These are phyloP conservation scores for Mesocricetus auratus DNA, from an alignment of 2,113 vertebrate genomes.

Conservation along the genomic window DNA sequence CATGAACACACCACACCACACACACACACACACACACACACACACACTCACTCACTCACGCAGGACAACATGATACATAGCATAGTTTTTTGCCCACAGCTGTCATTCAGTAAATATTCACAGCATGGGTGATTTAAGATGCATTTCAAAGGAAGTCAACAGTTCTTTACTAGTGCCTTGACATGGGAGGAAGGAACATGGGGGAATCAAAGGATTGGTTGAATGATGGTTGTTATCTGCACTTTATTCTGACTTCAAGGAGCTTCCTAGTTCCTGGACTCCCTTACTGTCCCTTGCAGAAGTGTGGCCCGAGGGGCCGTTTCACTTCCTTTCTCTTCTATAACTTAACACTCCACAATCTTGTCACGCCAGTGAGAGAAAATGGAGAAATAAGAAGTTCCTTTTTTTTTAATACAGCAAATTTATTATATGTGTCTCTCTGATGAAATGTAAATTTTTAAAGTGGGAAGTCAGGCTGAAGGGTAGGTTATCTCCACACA, in stretches of 20 bases:
- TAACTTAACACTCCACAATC: background rate
- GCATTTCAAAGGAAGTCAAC: slow-evolving; percentile 26
- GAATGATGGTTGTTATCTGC: background rate
- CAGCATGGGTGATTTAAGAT: slow-evolving; percentile 26
- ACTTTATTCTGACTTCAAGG: background rate
- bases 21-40: too few species aligned
- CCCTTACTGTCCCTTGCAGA: background rate
- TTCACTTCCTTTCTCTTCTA: background rate
- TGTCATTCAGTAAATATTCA: slow-evolving; percentile 32
- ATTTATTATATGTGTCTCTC: slow-evolving; percentile 61
- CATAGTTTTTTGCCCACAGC: background rate
- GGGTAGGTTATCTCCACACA: slow-evolving; percentile 60
- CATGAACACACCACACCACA: too few species aligned
- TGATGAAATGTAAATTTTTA: slow-evolving; percentile 73
- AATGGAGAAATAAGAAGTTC: slow-evolving; percentile 52
- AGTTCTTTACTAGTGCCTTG: slow-evolving; percentile 32
- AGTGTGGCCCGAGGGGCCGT: background rate
- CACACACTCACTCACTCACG: background rate
- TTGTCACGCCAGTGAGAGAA: slow-evolving; percentile 44
- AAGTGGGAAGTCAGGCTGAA: slow-evolving; percentile 65
- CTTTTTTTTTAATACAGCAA: slow-evolving; percentile 18
- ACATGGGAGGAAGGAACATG: slow-evolving; percentile 24
- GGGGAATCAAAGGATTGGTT: background rate
- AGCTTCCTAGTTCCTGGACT: background rate
- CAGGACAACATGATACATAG: background rate